Percentiles rank a stretch among this genome's conserved stretches.
phyloP scores from a whole-genome alignment of 2,797 vertebrate species.

The Sorex maritimensis region DNA sequence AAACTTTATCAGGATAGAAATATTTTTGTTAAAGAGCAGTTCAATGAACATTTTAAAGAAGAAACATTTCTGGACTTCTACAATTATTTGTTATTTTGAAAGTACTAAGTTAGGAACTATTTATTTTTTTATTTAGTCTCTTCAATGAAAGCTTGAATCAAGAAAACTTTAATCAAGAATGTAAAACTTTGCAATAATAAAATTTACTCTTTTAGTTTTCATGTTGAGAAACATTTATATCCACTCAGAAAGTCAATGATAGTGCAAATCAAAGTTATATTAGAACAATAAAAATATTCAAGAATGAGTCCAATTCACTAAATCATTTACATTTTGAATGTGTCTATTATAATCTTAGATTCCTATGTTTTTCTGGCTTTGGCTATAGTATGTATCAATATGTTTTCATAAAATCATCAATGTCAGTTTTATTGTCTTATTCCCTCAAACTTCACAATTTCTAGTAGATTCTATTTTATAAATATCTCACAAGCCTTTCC shows the following conservation, averaged over 20 bases:
- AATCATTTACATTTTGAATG: background rate
- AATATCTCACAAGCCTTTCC: background rate
- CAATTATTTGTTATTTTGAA: constrained; percentile 22
- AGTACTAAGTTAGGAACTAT: background rate
- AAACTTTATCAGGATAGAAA: background rate
- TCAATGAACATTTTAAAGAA: background rate
- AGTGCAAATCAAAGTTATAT: background rate
- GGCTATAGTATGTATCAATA: background rate
- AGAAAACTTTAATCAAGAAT: constrained; percentile 28
- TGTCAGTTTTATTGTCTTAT: background rate
- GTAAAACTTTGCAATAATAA: background rate
- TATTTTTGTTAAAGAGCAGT: background rate
- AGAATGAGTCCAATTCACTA: background rate
- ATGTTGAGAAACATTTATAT: background rate
- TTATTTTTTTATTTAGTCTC: background rate
- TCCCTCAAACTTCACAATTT: background rate
- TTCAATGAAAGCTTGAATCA: background rate
- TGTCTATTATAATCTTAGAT: background rate
- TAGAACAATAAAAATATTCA: background rate
- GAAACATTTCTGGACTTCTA: background rate
- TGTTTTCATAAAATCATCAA: background rate
- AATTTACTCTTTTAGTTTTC: background rate
- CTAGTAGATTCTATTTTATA: background rate
- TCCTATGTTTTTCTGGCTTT: background rate
- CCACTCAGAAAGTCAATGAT: background rate